phyloP scores from a whole-genome alignment of 2,797 vertebrate species.

The Macrochelys suwanniensis region DNA sequence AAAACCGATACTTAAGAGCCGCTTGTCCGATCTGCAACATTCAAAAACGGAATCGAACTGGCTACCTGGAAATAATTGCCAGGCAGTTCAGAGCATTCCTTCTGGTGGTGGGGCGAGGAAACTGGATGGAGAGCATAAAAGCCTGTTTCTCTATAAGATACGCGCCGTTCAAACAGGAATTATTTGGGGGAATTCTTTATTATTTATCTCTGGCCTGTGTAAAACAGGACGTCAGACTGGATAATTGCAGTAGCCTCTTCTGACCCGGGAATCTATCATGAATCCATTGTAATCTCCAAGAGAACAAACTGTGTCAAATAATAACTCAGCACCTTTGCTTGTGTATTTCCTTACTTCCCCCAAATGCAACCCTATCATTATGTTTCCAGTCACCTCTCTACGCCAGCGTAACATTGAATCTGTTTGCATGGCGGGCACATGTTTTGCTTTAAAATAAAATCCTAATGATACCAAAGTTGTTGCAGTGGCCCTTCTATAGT shows the following conservation, averaged over 20 bases:
- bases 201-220: background rate
- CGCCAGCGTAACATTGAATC: background rate
- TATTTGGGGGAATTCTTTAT: background rate
- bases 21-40: background rate
- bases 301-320: background rate
- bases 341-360: background rate
- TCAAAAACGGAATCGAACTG: background rate
- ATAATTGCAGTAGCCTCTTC: background rate
- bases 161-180: background rate
- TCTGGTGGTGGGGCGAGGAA: background rate
- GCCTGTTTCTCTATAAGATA: background rate
- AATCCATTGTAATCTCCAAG: background rate
- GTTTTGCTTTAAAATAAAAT: background rate
- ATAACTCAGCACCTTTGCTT: background rate
- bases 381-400: background rate
- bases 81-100: background rate
- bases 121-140: background rate
- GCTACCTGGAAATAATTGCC: background rate
- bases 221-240: background rate
- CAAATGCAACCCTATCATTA: background rate
- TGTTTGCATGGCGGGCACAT: background rate
- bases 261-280: background rate
- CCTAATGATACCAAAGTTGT: background rate
- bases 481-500: background rate
- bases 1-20: background rate